Evolutionary conservation across 2,888 invertebrate species (phyloP), one percentile per base, ranked within the genome.

Genomic region (Myopa tessellatipennis): DNA sequence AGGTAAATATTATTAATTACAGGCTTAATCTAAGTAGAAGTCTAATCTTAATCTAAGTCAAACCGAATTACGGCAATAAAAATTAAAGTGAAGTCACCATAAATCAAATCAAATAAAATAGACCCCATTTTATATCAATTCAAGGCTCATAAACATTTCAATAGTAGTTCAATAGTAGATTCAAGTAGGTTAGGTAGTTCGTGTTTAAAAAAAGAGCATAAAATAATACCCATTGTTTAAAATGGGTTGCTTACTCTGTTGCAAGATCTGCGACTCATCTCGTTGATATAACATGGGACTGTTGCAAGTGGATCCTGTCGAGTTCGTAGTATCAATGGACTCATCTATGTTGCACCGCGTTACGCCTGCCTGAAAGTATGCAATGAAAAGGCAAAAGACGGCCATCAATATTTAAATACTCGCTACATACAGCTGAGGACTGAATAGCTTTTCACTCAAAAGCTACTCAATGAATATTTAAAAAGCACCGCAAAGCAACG

Each of bases 291-390:
- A 82, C 88, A 89, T 88, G 68, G 89, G 89, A 79, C 89, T 89
- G 79, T 89, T 88, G 79, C 89, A 89, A 76, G 89, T 87, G 75
- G 89, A 89, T 71, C 88, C 88, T 38, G 65, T 36, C 14, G 89
- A 89, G 82, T 88, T 86, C 69, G 86, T 89, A 14, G 89, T 89
- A 79, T 89, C 89, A 52, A 88, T 84, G 52, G 89, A 89, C 79
- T 89, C 89, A 80, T 89, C 89, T 74, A 89, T 85, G 79, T 89
- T 89, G 81, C 88, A 89, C n/a, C 89, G 85, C 63, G 90, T 89
- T 76, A 89, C 87, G 78, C 90, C 90, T 52, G 88, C 90, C 89
- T 89, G 81, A 36, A 78, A 79, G 14, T 71, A 69, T 65, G 74
- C 63, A 81, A 69, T 63, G 50, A 45, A 79, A 74, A 71, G 6